Percentiles rank a stretch among this genome's conserved stretches.
Evolutionary conservation across 2,113 vertebrate species (phyloP).

Genomic region (Conger conger): DNA sequence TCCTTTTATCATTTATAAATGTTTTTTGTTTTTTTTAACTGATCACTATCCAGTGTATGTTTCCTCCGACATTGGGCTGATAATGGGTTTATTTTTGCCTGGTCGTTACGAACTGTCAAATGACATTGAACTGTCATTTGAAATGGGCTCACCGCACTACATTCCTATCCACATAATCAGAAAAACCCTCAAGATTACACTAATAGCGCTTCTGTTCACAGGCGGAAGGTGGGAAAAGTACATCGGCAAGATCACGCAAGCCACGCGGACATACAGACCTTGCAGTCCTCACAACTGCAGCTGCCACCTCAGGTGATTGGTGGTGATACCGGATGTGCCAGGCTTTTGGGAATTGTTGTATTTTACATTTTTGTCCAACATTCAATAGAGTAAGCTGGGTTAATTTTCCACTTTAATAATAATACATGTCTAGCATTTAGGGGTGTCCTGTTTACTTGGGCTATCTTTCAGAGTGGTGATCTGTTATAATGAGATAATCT

Average conservation of each 20-base stretch:
- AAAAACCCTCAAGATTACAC: background rate
- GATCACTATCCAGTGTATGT: background rate
- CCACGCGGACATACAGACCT: constrained; percentile 66
- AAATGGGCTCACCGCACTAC: background rate
- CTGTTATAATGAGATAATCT: no score
- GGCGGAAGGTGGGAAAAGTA: constrained; percentile 56
- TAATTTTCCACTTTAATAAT: no score
- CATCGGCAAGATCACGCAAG: constrained; percentile 49
- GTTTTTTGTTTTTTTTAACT: background rate
- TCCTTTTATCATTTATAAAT: background rate
- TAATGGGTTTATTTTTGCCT: background rate
- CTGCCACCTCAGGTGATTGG: constrained; percentile 80
- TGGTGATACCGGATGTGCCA: background rate
- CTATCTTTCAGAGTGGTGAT: no score
- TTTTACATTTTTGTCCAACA: no score
- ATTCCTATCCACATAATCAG: background rate
- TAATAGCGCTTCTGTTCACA: constrained; percentile 24
- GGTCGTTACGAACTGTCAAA: background rate
- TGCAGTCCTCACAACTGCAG: constrained; percentile 83
- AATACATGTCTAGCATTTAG: no score
- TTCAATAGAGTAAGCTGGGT: no score
- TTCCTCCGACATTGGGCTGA: background rate
- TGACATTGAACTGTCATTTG: no score
- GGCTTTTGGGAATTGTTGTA: background rate
- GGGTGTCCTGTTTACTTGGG: no score